Evolutionary conservation across 1,140 invertebrate species (phyloP), one percentile per base, ranked within the genome.

Genomic region (Brachionus rotundiformis): DNA sequence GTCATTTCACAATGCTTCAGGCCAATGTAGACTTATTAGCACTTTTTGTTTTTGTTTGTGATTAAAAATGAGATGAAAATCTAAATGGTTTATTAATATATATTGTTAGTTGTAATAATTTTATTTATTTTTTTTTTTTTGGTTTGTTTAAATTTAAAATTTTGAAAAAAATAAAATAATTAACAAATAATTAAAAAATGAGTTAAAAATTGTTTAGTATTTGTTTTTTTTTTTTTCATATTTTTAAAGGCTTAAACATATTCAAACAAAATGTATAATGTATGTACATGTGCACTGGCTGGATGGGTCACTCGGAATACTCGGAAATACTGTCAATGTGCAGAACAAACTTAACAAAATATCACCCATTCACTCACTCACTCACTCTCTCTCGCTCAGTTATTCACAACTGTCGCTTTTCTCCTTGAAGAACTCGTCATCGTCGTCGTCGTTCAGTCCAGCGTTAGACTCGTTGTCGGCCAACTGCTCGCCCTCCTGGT

Each of bases 131-230:
- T 19, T 54, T 25, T 39, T 39, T 39, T 10, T 39, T 39, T 1
- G 13, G 16, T 10, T 54, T 54, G 7, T 54, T 25, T 6, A 54
- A 54, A 54, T 54, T 54, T 39, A n/a, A n/a, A n/a, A n/a, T 39
- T 39, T 39, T 39, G 7, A 54, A 49, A 54, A 54, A n/a, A 54
- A 54, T 54, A 54, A 7, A 54, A 54, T 54, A 54, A 54, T 54
- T 54, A 54, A 54, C 47, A 54, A 54, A 54, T 54, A 54, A 23
- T 54, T 54, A 7, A 54, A 54, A 54, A 19, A n/a, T n/a, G n/a
- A n/a, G n/a, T 16, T 54, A 7, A 54, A 41, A 41, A 41, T 13
- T 41, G 0, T 41, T n/a, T n/a, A n/a, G n/a, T n/a, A n/a, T n/a
- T n/a, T n/a, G n/a, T n/a, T n/a, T n/a, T n/a, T n/a, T n/a, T n/a